Evolutionary conservation across 2,888 invertebrate species (phyloP), one percentile per base, ranked within the genome.

Genomic region (Apotomis betuletana): DNA sequence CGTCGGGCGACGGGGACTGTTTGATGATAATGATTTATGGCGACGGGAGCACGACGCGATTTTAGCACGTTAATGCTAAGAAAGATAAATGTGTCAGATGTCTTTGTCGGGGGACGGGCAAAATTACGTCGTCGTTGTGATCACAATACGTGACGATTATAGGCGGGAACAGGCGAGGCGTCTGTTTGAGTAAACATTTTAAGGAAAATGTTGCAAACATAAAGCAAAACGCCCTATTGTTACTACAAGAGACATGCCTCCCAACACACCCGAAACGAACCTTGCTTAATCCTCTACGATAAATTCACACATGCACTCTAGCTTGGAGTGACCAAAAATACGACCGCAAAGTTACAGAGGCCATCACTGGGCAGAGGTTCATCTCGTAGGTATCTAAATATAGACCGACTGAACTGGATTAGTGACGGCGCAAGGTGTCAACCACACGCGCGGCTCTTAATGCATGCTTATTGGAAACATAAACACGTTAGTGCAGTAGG

Each of bases 21-120:
- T 90, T 90, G 90, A 90, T 90, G 90, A 84, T 91, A 91, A 92
- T 92, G 91, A 93, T 92, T 92, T 90, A 92, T 91, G 89, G 84
- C 85, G 88, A 89, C 90, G 86, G 87, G 85, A 86, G 86, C 87
- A 85, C 87, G 86, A 87, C 86, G 89, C 85, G 85, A 90, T 90
- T 89, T 90, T 88, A 84, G 83, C 86, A 85, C 87, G 85, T 86
- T 90, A 89, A 90, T 86, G 86, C 83, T 83, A 82, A 86, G 84
- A 87, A 90, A 90, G 90, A 90, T 90, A 89, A 91, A 91, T 89
- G 89, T 85, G 85, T 83, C 81, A 80, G 84, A 85, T 85, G 84
- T 82, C 79, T 82, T 90, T 87, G 86, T 84, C 76, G 76, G 76
- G 76, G 49, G 78, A 77, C 77, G 80, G 81, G 80, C 84, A 87